These are phyloP conservation scores for Fragum fragum DNA, from an alignment of 2,888 invertebrate species.

Conservation along the genomic window DNA sequence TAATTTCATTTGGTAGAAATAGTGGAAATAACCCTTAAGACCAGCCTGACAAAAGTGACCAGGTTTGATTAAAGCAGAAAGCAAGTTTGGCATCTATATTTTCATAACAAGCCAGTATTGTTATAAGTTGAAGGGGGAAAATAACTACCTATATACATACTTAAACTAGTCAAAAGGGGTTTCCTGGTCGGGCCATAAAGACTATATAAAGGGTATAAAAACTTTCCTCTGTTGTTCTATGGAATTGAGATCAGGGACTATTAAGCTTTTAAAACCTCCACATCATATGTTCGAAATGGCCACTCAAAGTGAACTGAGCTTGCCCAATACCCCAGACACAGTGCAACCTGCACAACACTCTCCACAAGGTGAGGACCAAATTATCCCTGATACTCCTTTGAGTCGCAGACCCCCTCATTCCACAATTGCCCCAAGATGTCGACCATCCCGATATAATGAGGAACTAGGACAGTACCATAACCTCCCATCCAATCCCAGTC, in stretches of 20 bases:
- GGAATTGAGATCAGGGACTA: constrained; percentile 6
- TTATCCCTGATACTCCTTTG: neutral
- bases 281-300: neutral
- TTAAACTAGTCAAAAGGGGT: too few species aligned
- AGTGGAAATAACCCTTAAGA: too few species aligned
- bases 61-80: neutral
- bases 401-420: neutral
- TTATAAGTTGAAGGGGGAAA: too few species aligned
- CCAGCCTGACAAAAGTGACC: neutral
- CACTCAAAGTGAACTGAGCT: neutral
- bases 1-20: too few species aligned
- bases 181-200: too few species aligned
- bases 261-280: too few species aligned
- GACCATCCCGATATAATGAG: neutral
- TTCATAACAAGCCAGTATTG: neutral
- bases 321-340: neutral
- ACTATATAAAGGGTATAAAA: too few species aligned
- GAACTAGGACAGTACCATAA: neutral
- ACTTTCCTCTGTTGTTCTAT: neutral
- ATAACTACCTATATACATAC: too few species aligned
- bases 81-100: neutral
- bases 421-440: neutral
- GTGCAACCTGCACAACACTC: neutral
- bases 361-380: neutral
- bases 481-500: neutral